A percentile compares a stretch with the other conserved stretches of the same genome.
Conservation (phyloP, 2,113 vertebrate genomes). For the Deroptyus accipitrinus region DNA sequence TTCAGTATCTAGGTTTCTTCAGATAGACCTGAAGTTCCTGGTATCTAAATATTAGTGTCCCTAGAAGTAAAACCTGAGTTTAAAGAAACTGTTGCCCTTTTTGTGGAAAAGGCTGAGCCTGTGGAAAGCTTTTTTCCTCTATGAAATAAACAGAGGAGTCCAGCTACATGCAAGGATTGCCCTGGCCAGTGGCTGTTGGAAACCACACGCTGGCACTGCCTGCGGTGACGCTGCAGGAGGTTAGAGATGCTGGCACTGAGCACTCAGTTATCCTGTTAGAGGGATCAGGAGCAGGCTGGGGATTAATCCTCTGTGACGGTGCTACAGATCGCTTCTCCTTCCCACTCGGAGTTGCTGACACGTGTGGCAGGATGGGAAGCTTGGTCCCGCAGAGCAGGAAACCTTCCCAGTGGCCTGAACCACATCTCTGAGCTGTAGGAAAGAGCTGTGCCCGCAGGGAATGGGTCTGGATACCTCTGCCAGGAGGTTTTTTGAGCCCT, state of each 20-base stretch:
- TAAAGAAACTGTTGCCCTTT: not conserved
- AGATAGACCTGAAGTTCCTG: not conserved
- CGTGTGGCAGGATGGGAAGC: not conserved
- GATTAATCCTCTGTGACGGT: not conserved
- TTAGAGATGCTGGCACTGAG: not conserved
- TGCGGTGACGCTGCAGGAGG: not conserved
- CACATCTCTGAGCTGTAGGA: not conserved
- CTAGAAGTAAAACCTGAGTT: not conserved
- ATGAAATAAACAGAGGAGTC: not conserved
- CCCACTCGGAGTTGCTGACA: not conserved
- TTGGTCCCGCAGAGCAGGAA: not conserved
- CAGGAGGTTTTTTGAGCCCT: not conserved
- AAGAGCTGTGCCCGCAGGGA: fast-evolving
- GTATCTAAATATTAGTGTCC: not conserved
- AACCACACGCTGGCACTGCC: not conserved
- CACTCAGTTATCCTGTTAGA: conserved; percentile 39
- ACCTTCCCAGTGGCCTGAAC: not conserved
- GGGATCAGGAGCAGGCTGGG: conserved; percentile 42
- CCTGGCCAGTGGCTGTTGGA: not conserved
- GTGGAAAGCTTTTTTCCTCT: not conserved
- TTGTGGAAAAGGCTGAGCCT: not conserved
- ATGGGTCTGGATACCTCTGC: not conserved
- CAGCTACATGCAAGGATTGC: not conserved
- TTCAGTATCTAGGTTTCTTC: not conserved
- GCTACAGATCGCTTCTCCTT: not conserved